Evolutionary conservation across 2,797 vertebrate species (phyloP), one percentile per base, ranked within the genome.

Genomic region (Alectoris magna): DNA sequence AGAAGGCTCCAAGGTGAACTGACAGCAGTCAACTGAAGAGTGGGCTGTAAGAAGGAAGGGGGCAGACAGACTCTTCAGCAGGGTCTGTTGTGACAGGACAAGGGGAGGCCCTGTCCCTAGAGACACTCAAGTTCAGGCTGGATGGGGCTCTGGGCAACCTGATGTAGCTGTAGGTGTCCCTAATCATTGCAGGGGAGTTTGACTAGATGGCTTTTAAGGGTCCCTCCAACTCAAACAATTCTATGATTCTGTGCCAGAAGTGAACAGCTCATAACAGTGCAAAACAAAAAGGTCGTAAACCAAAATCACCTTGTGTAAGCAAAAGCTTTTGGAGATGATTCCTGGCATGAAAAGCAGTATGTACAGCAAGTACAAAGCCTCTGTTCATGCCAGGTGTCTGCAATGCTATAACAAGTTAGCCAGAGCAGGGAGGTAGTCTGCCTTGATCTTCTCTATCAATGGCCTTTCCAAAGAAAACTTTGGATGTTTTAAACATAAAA

Each of bases 291-390:
- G 6, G 10, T 38, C 72, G 55, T 62, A 74, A 93, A 92, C 74
- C 46, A 68, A 89, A 83, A 92, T 19, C 19, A 70, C 9, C 12
- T 5, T 41, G 29, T 26, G 29, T 31, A 80, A 93, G 44, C 44
- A 73, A 85, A 94, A 87, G 19, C 23, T 15, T 38, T 80, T 84
- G 49, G 91, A 87, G 69, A 55, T 91, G 66, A 80, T 85, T 91
- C 41, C 72, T 85, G 66, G 43, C 78, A 87, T 41, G 43, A 73
- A 82, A 79, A 82, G 4, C 53, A 71, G 44, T 53, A 73, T 77
- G 34, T 38, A 87, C 53, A 76, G 60, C 91, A 90, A 63, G 27
- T 48, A 64, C 39, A 76, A 78, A 18, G 36, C 43, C 51, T 90
- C 38, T 22, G 22, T 14, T 88, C 17, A 53, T 91, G 69, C 53